Conservation (phyloP, 2,797 vertebrate genomes). For the Ctenochaetus hawaiiensis region DNA sequence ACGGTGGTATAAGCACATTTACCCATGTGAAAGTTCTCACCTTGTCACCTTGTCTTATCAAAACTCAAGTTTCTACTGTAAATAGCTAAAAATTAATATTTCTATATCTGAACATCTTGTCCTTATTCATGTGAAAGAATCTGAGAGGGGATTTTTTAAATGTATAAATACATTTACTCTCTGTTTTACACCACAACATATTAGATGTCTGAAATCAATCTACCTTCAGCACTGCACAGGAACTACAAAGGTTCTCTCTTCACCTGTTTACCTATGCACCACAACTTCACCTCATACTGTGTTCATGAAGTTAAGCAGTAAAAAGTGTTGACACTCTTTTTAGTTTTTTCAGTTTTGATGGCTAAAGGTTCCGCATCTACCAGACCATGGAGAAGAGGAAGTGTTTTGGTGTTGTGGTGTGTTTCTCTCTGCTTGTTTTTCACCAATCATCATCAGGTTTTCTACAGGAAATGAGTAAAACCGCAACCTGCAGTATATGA, state of each 20-base stretch:
- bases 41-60: too few species aligned
- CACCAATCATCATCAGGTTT: accelerated
- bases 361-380: background rate
- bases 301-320: background rate
- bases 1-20: too few species aligned
- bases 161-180: too few species aligned
- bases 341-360: too few species aligned
- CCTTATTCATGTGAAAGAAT: too few species aligned
- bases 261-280: background rate
- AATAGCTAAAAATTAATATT: too few species aligned
- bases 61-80: too few species aligned
- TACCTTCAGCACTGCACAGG: background rate
- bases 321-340: background rate
- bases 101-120: too few species aligned
- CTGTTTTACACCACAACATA: background rate
- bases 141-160: too few species aligned
- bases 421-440: background rate
- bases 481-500: accelerated
- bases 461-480: background rate
- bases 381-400: background rate
- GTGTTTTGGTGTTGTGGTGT: background rate
- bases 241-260: background rate
- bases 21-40: too few species aligned
- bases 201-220: background rate
- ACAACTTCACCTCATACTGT: background rate